These are phyloP conservation scores for Argyra leucocephala DNA, from an alignment of 2,888 invertebrate genomes.

Conservation along the genomic window DNA sequence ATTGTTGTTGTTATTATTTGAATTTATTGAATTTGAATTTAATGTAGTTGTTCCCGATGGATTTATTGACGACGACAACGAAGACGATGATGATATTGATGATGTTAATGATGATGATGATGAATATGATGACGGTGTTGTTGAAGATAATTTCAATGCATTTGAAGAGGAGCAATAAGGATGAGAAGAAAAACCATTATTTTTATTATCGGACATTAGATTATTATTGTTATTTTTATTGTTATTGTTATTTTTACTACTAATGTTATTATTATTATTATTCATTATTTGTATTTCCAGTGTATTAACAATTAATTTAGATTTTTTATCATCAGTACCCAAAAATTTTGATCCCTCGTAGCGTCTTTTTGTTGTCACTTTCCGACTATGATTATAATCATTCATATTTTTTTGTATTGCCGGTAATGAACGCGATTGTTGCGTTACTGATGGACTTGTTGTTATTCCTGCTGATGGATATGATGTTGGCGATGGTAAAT, in stretches of 20 bases:
- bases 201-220: constrained; percentile 5
- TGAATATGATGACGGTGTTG: not conserved
- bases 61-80: not conserved
- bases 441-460: not conserved
- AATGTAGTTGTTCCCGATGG: too few species aligned
- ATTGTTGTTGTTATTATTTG: not conserved
- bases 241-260: not conserved
- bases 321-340: constrained; percentile 26
- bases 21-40: not conserved
- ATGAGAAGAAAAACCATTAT: constrained; percentile 6
- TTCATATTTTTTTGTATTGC: constrained; percentile 36
- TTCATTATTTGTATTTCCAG: constrained; percentile 9
- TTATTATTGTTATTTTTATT: not conserved
- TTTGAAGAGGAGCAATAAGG: not conserved
- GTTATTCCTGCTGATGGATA: not conserved
- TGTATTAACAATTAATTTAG: constrained; percentile 7
- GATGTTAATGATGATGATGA: not conserved
- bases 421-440: constrained; percentile 12
- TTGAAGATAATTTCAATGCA: constrained; percentile 6
- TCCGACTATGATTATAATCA: constrained; percentile 35
- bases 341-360: constrained; percentile 41
- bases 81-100: not conserved
- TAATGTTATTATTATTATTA: not conserved
- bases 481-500: not conserved
- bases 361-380: constrained; percentile 38